Base-by-base conservation (phyloP, 2,888 invertebrate species). In the Rotaria macrura region DNA sequence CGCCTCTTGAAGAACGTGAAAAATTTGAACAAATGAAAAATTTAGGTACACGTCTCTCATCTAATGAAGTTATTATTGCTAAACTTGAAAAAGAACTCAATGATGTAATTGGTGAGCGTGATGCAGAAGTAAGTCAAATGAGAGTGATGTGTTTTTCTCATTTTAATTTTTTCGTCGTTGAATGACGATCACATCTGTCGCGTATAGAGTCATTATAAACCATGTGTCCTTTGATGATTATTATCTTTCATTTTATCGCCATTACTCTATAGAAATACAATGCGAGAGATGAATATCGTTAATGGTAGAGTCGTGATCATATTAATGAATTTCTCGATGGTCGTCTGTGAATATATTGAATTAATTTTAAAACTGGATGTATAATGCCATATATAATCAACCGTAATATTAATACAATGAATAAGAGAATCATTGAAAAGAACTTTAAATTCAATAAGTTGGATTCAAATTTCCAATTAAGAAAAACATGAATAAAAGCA, bases 1-100 rank as follows among this genome's bases (percentile, higher is more conserved):
- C 79, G n/a, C 79, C 79, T 43, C 40, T n/a, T 43, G 79, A 79
- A 79, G 79, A 79, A 79, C 79, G 79, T 79, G 79, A 79, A 43
- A 79, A 79, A 43, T 20, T 25, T 25, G 79, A 79, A n/a, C 43
- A 79, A 79, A 79, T 79, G 14, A 79, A 25, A 43, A 79, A 34
- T 79, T 79, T 79, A 79, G 43, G n/a, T 79, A n/a, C 25, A 25
- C 79, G 79, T n/a, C 17, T 79, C 0, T 25, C 43, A 43, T 40
- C 79, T 9, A 79, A 79, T 79, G 79, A 79, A 79, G 34, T 25
- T 43, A 14, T 79, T 79, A 79, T 79, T 43, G n/a, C n/a, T n/a
- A 79, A 79, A 79, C 79, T 79, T n/a, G 79, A 79, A 43, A 79
- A 43, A 79, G 79, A 79, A 79, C 43, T 79, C 3, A 79, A 43